Base-by-base conservation (phyloP, 2,797 vertebrate species). In the Naso thynnoides region DNA sequence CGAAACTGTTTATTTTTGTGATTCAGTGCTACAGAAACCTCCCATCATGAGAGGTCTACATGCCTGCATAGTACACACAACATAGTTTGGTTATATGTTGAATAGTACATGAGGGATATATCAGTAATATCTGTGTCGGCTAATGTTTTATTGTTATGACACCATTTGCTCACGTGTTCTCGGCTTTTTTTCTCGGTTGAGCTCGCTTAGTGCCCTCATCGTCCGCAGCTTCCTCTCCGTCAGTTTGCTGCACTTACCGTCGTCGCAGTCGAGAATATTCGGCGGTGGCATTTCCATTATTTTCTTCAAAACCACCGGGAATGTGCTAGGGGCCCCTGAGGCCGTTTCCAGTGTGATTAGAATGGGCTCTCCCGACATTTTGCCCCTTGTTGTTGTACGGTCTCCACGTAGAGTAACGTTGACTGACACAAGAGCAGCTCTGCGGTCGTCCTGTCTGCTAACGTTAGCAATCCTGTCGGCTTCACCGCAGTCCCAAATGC, bases 241-340 rank as follows among this genome's bases (percentile, higher is more conserved):
- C 29, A 0, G 1, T 15, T 38, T 5, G 1, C 36, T 11, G 10
- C 24, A 83, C 95, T 93, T 89, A 98, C 97, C 97, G 41, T 96
- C 93, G 86, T 96, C 93, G 77, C 85, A 83, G 75, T 96, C 95
- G 79, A 95, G 87, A 26, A 95, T 86, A 50, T 94, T 93, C 71
- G 96, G 95, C 23, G 96, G 95, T 52, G 96, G 96, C 77, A 95
- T 97, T 89, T 96, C 96, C 94, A 98, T 96, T 56, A 98, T 93
- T 85, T 97, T 97, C 95, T 95, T 97, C 85, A 98, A 86, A 77
- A 96, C 96, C 65, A 95, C 88, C 5, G 96, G 96, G 80, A 98
- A 95, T 1, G 94, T 91, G 24, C 90, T 91, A 7, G 81, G 55
- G 4, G 76, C 63, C 27, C 73, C 83, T 1, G 71, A 8, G 48